Evolutionary conservation across 2,113 vertebrate species (phyloP), one percentile per base, ranked within the genome.

Genomic region (Colinus virginianus): DNA sequence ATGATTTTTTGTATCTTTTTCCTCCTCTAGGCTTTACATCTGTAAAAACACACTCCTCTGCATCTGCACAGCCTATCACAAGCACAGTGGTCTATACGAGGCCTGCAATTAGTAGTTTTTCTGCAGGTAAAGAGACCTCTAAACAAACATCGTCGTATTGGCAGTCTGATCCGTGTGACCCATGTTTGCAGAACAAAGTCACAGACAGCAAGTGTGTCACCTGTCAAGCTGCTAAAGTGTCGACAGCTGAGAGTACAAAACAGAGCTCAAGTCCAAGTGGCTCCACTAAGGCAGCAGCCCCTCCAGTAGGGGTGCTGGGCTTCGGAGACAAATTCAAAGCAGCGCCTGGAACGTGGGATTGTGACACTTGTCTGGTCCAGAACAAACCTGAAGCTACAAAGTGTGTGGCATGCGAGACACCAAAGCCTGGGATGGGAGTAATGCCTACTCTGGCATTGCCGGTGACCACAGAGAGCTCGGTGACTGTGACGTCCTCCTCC

Each of bases 401-500:
- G 96, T 99, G 99, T 83, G 95, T 99, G 92, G 99, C 99, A 4
- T 99, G 99, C 92, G 99, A 99, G 78, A 99, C 98, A 7, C 98
- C 98, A 61, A 99, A 99, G 97, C 98, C 99, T n/a, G 99, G 99
- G 53, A 99, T 98, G 11, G 98, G 98, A 87, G 98, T 99, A 23
- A 98, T 98, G 95, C 97, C 98, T 79, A 98, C 97, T 66, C 96
- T 99, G 84, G 98, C 98, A 6, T 92, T 98, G 88, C 97, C 98
- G 8, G 49, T 94, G 49, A 97, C 96, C 92, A 97, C 97, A 13
- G 98, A 98, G 78, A 98, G n/a, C 78, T 85, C 96, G 34, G 96
- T 96, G 87, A 90, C 97, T 48, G 72, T 88, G 43, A 95, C 97
- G 17, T 91, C 96, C 18, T 91, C 97, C 87, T 85, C 93, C 82